Percentiles rank a stretch among this genome's conserved stretches.
Evolutionary conservation across 2,888 invertebrate genomes (phyloP).

Genomic region (Drosophila neutralis): DNA sequence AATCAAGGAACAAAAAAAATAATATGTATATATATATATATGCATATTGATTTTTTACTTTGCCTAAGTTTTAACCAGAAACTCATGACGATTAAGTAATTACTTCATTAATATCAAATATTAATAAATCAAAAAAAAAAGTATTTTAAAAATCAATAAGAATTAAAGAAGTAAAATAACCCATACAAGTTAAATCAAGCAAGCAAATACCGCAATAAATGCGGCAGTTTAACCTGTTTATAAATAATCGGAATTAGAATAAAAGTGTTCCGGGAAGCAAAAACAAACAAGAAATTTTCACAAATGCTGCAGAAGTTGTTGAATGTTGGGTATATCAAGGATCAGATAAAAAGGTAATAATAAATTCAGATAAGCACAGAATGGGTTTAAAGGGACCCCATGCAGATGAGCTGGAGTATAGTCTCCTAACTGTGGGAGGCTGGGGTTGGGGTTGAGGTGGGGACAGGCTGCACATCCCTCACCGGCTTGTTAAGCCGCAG

Average conservation of each 20-base stretch:
- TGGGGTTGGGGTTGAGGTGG: background rate
- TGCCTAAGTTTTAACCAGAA: background rate
- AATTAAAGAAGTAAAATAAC: background rate
- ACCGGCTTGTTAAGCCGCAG: slow-evolving; percentile 46
- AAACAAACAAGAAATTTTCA: slow-evolving; percentile 4
- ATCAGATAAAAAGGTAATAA: slow-evolving; percentile 8
- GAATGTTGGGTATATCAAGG: background rate
- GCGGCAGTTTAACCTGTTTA: background rate
- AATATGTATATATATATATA: background rate
- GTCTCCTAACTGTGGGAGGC: background rate
- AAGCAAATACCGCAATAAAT: background rate
- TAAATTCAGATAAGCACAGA: slow-evolving; percentile 8
- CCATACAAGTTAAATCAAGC: background rate
- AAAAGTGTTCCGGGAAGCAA: background rate
- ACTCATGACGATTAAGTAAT: background rate
- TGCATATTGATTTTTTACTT: background rate
- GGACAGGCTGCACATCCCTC: slow-evolving; percentile 26
- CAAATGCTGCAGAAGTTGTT: background rate
- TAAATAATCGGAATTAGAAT: background rate
- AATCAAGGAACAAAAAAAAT: background rate
- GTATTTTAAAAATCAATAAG: background rate
- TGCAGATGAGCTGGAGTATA: background rate
- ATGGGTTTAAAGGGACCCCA: background rate
- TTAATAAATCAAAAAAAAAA: background rate
- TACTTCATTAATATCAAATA: background rate